These are phyloP conservation scores for Ameiurus melas DNA, from an alignment of 2,113 vertebrate species.

Conservation along the genomic window DNA sequence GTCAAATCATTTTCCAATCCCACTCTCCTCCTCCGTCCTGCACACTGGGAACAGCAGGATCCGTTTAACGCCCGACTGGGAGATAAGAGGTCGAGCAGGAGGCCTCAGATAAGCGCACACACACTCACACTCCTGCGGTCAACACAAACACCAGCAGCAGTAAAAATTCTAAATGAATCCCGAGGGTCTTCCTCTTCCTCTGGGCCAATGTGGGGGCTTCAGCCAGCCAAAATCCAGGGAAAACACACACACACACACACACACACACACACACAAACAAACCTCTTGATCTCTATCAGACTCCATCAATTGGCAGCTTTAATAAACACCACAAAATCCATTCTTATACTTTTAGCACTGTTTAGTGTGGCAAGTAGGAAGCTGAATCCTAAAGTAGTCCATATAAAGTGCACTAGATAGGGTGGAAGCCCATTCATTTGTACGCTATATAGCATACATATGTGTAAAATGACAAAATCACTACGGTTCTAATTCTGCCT, in stretches of 20 bases:
- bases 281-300: not conserved
- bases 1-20: not conserved
- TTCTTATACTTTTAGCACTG: no score
- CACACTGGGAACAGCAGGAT: constrained; percentile 25
- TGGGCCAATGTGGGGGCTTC: not conserved
- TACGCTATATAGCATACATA: not conserved
- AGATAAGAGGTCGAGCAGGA: constrained; percentile 27
- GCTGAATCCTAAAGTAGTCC: not conserved
- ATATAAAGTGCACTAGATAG: not conserved
- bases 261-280: not conserved
- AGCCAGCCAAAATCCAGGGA: not conserved
- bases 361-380: not conserved
- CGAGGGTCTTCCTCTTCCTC: constrained; percentile 26
- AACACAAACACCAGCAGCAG: constrained; percentile 39
- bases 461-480: not conserved
- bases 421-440: not conserved
- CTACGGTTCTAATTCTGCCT: not conserved
- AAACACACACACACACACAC: not conserved
- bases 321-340: not conserved
- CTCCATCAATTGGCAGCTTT: not conserved
- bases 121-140: constrained; percentile 31
- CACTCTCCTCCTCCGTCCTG: constrained; percentile 1
- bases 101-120: constrained; percentile 35
- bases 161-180: constrained; percentile 36
- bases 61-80: constrained; percentile 8